Evolutionary conservation across 1,140 invertebrate species (phyloP).

Genomic region (Pteromalus puparum): DNA sequence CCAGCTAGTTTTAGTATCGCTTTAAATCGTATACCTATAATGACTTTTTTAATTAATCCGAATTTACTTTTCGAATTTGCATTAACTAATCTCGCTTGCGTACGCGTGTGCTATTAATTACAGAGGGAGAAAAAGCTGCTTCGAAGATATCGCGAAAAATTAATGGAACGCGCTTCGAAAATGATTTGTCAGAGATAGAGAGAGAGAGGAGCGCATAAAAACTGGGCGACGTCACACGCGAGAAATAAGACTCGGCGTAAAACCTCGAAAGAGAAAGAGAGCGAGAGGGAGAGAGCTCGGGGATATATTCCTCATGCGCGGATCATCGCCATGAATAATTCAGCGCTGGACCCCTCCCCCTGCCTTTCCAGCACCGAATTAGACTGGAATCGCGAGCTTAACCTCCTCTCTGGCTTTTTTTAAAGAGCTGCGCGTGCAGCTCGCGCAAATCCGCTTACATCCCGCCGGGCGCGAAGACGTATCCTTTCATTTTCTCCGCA

Average conservation of each 20-base stretch:
- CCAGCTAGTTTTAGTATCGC: not conserved
- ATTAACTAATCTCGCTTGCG: too few species aligned
- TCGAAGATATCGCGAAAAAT: slow-evolving; percentile 16
- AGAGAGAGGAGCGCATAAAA: not conserved
- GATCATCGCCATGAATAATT: slow-evolving; percentile 54
- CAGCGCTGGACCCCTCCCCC: slow-evolving; percentile 29
- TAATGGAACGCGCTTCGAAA: slow-evolving; percentile 14
- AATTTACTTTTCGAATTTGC: not conserved
- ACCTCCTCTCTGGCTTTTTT: not conserved
- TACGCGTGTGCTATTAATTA: not conserved
- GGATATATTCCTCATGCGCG: slow-evolving; percentile 45
- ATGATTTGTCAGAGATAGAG: slow-evolving; percentile 31
- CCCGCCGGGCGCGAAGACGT: slow-evolving; percentile 21
- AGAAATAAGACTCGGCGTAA: slow-evolving; percentile 14
- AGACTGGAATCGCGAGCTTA: slow-evolving; percentile 51
- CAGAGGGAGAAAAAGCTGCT: not conserved
- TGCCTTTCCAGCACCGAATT: slow-evolving; percentile 42
- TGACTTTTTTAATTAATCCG: not conserved
- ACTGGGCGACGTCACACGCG: not conserved
- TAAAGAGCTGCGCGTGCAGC: slow-evolving; percentile 7
- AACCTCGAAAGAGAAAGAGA: slow-evolving; percentile 9
- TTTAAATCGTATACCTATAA: not conserved
- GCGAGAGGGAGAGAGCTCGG: not conserved
- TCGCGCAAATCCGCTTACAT: slow-evolving; percentile 49
- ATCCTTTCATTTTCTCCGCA: slow-evolving; percentile 57